Evolutionary conservation across 2,888 invertebrate genomes (phyloP), one percentile per base, ranked within the genome.

Genomic region (Metallyticus violacea): DNA sequence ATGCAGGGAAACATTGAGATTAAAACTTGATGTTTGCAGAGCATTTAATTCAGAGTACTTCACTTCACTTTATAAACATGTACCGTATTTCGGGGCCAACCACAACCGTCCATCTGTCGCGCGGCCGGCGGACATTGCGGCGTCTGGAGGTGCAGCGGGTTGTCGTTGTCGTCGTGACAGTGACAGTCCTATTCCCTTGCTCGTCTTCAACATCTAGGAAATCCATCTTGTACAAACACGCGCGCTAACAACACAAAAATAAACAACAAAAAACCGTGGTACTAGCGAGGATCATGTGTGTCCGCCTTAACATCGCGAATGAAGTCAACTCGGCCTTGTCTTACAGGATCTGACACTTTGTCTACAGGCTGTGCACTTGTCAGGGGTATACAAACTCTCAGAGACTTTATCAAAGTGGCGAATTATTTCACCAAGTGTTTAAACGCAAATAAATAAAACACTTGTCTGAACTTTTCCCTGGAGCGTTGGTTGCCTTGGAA

Each of bases 11-110:
- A n/a, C n/a, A n/a, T n/a, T n/a, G n/a, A n/a, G n/a, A n/a, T n/a
- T n/a, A n/a, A n/a, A n/a, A n/a, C n/a, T n/a, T n/a, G n/a, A n/a
- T n/a, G n/a, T n/a, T n/a, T n/a, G n/a, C n/a, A n/a, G n/a, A n/a
- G n/a, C n/a, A n/a, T n/a, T n/a, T n/a, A n/a, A n/a, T n/a, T n/a
- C n/a, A n/a, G n/a, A n/a, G n/a, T n/a, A n/a, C n/a, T n/a, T n/a
- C n/a, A n/a, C n/a, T n/a, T n/a, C n/a, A n/a, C n/a, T n/a, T n/a
- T n/a, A n/a, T n/a, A n/a, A n/a, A n/a, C n/a, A n/a, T n/a, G 93
- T 92, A 95, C 96, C 95, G 94, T 90, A 95, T 93, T 93, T 96
- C 96, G 89, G 95, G 95, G 89, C 96, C 96, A 87, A 96, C 94
- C 29, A 94, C 93, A 82, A 96, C 96, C 5, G 96, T 96, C 96